Conservation (phyloP, 2,888 invertebrate genomes). For the Ochropacha duplaris region DNA sequence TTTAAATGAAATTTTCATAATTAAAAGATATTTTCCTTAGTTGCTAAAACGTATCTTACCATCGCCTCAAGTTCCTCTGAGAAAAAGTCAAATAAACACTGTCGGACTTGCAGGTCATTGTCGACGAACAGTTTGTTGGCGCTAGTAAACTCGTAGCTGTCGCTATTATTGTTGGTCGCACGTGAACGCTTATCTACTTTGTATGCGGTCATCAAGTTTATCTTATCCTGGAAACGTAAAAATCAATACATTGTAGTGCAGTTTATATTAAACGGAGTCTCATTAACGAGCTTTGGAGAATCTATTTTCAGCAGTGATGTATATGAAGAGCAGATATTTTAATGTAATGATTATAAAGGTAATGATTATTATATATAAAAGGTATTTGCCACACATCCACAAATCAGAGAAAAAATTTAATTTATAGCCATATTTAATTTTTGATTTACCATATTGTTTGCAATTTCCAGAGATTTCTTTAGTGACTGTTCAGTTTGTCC, state of each 20-base stretch:
- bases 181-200: slow-evolving; percentile 86
- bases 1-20: too few relatives aligned
- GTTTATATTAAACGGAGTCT: too few relatives aligned
- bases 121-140: slow-evolving; percentile 91
- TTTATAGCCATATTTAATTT: neutral
- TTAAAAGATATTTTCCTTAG: neutral
- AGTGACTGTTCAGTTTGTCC: slow-evolving; percentile 87
- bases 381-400: too few relatives aligned
- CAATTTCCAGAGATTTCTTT: slow-evolving; percentile 84
- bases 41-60: slow-evolving; percentile 40
- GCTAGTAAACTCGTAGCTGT: slow-evolving; percentile 87
- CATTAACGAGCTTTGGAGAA: too few relatives aligned
- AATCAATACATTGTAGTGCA: neutral
- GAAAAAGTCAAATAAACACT: slow-evolving; percentile 87
- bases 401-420: too few relatives aligned
- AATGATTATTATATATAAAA: too few relatives aligned
- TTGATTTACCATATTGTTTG: slow-evolving; percentile 77
- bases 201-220: slow-evolving; percentile 88
- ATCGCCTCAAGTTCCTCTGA: slow-evolving; percentile 84
- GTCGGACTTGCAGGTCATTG: slow-evolving; percentile 79
- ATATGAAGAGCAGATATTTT: too few relatives aligned
- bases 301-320: too few relatives aligned
- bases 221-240: slow-evolving; percentile 80
- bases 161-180: slow-evolving; percentile 75
- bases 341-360: too few relatives aligned